These are phyloP conservation scores for Gambusia yucatana DNA, from an alignment of 2,797 vertebrate genomes.

Conservation along the genomic window DNA sequence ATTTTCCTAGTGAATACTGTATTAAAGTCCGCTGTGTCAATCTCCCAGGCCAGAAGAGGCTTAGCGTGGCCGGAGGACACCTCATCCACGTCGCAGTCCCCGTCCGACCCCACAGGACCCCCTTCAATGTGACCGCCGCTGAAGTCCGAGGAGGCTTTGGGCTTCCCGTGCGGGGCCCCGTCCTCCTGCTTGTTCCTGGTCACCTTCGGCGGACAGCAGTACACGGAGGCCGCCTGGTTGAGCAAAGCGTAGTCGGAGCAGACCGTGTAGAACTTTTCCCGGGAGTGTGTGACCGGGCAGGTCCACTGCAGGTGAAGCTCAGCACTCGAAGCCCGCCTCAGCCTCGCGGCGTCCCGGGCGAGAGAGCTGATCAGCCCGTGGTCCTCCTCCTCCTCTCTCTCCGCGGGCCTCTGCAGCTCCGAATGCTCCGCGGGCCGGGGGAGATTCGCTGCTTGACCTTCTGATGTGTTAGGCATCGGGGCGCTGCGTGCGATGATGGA, in stretches of 20 bases:
- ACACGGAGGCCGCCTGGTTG: conserved; percentile 90
- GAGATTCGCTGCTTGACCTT: conserved; percentile 85
- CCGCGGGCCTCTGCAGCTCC: conserved; percentile 71
- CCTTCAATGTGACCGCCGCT: conserved; percentile 71
- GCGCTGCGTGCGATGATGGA: conserved; percentile 42
- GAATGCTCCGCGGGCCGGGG: conserved; percentile 79
- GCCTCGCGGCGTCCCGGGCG: conserved; percentile 74
- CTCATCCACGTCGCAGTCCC: conserved; percentile 86
- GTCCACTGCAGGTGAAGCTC: conserved; percentile 92
- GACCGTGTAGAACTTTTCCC: conserved; percentile 98
- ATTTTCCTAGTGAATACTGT: conserved; percentile 86
- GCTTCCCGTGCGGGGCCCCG: conserved; percentile 72
- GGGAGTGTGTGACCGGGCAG: conserved; percentile 95
- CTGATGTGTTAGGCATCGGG: conserved; percentile 94
- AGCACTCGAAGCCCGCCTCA: conserved; percentile 82
- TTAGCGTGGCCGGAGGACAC: conserved; percentile 81
- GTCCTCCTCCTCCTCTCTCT: conserved; percentile 67
- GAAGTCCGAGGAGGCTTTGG: conserved; percentile 73
- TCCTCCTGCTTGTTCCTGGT: conserved; percentile 77
- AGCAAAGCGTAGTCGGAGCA: conserved; percentile 98
- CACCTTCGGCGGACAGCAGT: conserved; percentile 81
- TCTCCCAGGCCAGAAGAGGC: conserved; percentile 95
- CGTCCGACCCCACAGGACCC: conserved; percentile 79
- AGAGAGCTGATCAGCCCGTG: conserved; percentile 77
- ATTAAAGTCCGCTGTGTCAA: conserved; percentile 94